Evolutionary conservation across 2,797 vertebrate genomes (phyloP).

Genomic region (Hapalemur alaotrensis): DNA sequence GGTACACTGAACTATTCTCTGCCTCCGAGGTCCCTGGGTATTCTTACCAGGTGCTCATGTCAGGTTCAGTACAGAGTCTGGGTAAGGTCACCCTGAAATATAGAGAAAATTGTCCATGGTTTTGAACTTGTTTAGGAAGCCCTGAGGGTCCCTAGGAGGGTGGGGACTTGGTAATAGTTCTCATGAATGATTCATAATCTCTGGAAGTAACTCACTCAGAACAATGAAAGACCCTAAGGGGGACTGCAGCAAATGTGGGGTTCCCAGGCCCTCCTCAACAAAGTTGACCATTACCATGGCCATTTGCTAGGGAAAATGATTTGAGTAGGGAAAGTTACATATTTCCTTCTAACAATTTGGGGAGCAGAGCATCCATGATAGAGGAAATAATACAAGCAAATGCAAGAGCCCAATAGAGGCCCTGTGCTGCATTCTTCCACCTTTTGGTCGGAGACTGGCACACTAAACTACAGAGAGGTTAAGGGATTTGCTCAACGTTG

Average conservation of each 20-base stretch:
- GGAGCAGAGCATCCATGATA: background rate
- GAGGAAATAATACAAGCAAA: background rate
- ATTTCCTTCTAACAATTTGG: background rate
- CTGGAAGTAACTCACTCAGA: background rate
- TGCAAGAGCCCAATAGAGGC: background rate
- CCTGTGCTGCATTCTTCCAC: background rate
- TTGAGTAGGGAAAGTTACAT: background rate
- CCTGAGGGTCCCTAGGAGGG: background rate
- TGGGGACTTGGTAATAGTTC: background rate
- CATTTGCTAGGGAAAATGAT: background rate
- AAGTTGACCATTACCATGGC: background rate
- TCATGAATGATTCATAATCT: background rate
- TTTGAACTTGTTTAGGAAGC: conserved; percentile 32
- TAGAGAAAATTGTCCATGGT: background rate
- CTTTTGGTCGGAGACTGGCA: background rate
- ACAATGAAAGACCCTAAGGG: background rate
- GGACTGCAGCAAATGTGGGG: background rate
- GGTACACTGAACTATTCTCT: background rate
- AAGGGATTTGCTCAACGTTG: background rate
- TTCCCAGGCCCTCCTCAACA: background rate
- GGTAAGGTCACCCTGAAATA: conserved; percentile 7
- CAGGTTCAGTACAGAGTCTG: background rate
- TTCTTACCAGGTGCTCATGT: background rate
- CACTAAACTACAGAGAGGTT: background rate
- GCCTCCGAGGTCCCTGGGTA: background rate